Base-by-base conservation (phyloP, 2,888 invertebrate genomes). In the Cheilosia pagana region DNA sequence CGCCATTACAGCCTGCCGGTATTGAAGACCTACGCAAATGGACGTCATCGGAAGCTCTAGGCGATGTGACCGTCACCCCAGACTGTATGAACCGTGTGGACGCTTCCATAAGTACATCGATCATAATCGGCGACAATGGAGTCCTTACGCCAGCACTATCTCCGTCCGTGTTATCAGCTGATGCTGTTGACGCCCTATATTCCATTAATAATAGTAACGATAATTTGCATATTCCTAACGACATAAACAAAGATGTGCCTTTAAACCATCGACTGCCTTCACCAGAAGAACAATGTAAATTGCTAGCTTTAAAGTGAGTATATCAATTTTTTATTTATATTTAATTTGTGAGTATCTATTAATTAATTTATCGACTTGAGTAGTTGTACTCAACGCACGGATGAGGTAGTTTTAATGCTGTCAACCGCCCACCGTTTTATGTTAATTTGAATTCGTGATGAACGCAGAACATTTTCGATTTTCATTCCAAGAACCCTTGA, bases 211-310 rank as follows among this genome's bases (percentile, higher is more conserved):
- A 88, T 74, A 91, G 90, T 89, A 89, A 89, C 81, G 90, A 91
- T 87, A 89, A 89, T 87, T 88, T 87, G 88, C 88, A 89, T 81
- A 88, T 91, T 88, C 89, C 91, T 87, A 91, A 91, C 88, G 91
- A 91, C 88, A 90, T 91, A 88, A 91, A 91, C 89, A 91, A 91
- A 90, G 91, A 92, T 87, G 92, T 93, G 91, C 95, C 95, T 87
- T 94, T 96, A 88, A 96, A 97, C 92, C 96, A 97, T 92, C 95
- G 96, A 91, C 93, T 97, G 89, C 97, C 97, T 59, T 96, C 97
- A 87, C 97, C 97, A 43, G 96, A 96, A 91, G 97, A 97, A 92
- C 96, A 96, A 92, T 94, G 96, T 87, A 94, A 95, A 92, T 95
- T 96, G 88, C 94, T 96, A 90, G 96, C 96, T 88, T 94, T 95